phyloP scores from a whole-genome alignment of 1,140 invertebrate genomes.

The Trachelipus rathkii region DNA sequence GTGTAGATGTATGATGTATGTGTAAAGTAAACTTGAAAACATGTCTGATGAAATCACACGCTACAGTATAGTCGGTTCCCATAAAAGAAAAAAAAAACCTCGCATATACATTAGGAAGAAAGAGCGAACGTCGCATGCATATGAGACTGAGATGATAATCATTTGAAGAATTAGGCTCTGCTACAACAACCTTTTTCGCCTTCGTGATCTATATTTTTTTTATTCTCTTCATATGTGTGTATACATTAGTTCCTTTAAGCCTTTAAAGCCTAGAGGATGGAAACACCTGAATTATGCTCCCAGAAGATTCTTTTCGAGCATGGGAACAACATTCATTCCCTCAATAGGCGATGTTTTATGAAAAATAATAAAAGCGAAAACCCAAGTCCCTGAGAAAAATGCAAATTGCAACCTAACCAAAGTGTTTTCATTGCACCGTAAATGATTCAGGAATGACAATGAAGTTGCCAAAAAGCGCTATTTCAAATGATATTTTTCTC shows the following conservation, averaged over 20 bases:
- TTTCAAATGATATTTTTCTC: not conserved
- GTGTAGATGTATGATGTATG: no score
- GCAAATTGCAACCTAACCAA: slow-evolving; percentile 1
- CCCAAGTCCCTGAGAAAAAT: not conserved
- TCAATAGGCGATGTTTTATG: not conserved
- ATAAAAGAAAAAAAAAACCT: no score
- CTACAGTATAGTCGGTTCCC: no score
- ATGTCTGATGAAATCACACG: no score
- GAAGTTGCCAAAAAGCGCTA: not conserved
- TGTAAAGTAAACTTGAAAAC: no score
- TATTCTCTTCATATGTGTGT: not conserved
- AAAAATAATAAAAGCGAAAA: not conserved
- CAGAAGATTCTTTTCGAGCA: not conserved
- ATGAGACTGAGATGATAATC: not conserved
- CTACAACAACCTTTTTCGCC: not conserved
- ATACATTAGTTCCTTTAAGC: not conserved
- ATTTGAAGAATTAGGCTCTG: not conserved
- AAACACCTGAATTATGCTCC: not conserved
- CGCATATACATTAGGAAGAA: no score
- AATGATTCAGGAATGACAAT: not conserved
- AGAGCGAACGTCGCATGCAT: no score
- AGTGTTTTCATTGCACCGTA: not conserved
- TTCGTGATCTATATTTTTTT: not conserved
- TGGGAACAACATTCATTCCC: not conserved
- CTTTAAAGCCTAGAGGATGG: not conserved